Conservation (phyloP, 2,797 vertebrate genomes). For the Trachops cirrhosus region DNA sequence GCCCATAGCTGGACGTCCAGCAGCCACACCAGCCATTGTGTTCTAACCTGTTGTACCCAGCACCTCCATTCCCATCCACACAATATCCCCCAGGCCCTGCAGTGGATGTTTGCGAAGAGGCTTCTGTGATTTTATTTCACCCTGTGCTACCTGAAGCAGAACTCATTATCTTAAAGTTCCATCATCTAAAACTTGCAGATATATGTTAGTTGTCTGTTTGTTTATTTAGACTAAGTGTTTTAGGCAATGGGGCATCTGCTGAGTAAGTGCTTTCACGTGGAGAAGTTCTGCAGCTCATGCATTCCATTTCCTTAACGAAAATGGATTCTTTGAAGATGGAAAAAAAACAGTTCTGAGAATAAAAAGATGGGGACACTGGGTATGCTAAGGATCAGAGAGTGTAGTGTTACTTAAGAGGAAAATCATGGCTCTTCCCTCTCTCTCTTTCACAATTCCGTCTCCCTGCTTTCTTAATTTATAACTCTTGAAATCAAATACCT, state of each 20-base stretch:
- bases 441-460: background rate
- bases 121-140: background rate
- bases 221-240: slow-evolving; percentile 40
- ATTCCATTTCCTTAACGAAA: slow-evolving; percentile 11
- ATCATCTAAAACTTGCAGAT: slow-evolving; percentile 9
- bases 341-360: background rate
- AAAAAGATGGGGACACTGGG: background rate
- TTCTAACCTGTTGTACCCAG: background rate
- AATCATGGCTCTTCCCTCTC: background rate
- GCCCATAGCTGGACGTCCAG: background rate
- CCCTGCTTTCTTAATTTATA: background rate
- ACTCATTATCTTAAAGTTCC: slow-evolving; percentile 43
- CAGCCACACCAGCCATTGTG: background rate
- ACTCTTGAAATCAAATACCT: background rate
- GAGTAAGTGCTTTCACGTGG: slow-evolving; percentile 8
- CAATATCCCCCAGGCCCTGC: background rate
- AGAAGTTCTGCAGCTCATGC: background rate
- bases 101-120: background rate
- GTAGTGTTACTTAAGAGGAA: background rate
- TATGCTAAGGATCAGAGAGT: background rate
- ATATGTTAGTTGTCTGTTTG: background rate
- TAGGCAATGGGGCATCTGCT: background rate
- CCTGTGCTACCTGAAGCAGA: slow-evolving; percentile 57
- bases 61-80: background rate
- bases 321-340: background rate